phyloP scores from a whole-genome alignment of 2,113 vertebrate genomes.

The Anas platyrhynchos region DNA sequence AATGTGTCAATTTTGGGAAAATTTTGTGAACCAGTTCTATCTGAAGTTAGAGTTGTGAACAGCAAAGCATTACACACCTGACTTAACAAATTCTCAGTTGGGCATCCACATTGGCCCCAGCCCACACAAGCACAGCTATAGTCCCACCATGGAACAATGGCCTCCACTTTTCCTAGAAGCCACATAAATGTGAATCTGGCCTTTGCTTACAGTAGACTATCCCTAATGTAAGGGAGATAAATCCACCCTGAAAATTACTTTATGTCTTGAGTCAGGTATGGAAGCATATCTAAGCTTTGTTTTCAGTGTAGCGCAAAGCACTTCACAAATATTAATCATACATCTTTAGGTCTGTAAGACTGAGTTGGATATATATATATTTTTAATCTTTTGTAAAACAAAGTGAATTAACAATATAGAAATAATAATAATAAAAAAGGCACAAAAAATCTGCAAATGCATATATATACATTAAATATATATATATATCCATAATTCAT shows the following conservation, averaged over 20 bases:
- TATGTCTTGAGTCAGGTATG: neutral
- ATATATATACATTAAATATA: neutral
- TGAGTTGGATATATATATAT: neutral
- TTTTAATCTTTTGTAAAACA: neutral
- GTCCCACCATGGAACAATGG: neutral
- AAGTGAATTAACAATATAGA: neutral
- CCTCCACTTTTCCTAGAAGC: neutral
- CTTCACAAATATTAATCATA: neutral
- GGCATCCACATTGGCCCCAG: rapidly evolving
- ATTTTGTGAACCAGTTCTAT: neutral
- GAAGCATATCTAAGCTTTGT: neutral
- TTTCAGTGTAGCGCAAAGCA: neutral
- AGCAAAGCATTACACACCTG: neutral
- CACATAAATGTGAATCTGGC: neutral
- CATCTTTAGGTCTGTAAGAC: neutral
- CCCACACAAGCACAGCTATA: neutral
- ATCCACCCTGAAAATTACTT: neutral
- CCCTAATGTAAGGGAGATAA: neutral
- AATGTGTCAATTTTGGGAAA: neutral
- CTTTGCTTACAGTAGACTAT: neutral
- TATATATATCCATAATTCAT: neutral
- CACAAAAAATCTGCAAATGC: neutral
- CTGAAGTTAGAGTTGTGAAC: neutral
- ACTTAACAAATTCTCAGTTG: neutral
- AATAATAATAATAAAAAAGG: neutral